Base-by-base conservation (phyloP, 2,797 vertebrate genomes). In the Siniperca undulata region DNA sequence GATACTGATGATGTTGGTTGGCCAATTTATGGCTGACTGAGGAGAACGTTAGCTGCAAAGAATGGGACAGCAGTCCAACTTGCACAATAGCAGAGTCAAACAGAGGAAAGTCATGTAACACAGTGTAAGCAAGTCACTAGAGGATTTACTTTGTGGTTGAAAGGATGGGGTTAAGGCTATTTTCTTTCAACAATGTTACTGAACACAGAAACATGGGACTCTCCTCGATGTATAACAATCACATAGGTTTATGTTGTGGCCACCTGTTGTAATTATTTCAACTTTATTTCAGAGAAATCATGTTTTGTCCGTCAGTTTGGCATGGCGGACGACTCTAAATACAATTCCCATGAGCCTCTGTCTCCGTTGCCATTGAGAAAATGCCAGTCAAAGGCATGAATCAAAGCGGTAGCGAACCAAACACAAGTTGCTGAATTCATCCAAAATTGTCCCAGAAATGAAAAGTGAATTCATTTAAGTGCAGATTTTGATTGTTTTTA, bases 111-210 rank as follows among this genome's bases (percentile, higher is more conserved):
- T 60, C 38, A 44, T 9, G 36, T 62, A 52, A 61, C 38, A 48
- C 5, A 0, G 50, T 60, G 44, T 22, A 42, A 80, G n/a, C 30
- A 60, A 67, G 61, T 55, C n/a, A 59, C 27, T 36, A 55, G 6
- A 62, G 22, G 68, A 74, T 64, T 58, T 74, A 6, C n/a, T 80
- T 80, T 80, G 69, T 74, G 36, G 8, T 42, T 73, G 19, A 68
- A 75, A 80, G 70, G 52, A 34, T 17, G 14, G 5, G 20, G 20
- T 76, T 22, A 56, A 44, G 13, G 20, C n/a, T 24, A 17, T 60
- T 59, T 30, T 60, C 30, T 52, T 36, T 52, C 11, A 68, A 52
- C 3, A 68, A 69, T 24, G 20, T 7, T 17, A 16, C 27, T 7
- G 14, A 5, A 67, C 17, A 46, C 8, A 50, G 44, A 48, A 19